These are phyloP conservation scores for Oreochromis niloticus DNA, from an alignment of 2,113 vertebrate genomes.

Conservation along the genomic window DNA sequence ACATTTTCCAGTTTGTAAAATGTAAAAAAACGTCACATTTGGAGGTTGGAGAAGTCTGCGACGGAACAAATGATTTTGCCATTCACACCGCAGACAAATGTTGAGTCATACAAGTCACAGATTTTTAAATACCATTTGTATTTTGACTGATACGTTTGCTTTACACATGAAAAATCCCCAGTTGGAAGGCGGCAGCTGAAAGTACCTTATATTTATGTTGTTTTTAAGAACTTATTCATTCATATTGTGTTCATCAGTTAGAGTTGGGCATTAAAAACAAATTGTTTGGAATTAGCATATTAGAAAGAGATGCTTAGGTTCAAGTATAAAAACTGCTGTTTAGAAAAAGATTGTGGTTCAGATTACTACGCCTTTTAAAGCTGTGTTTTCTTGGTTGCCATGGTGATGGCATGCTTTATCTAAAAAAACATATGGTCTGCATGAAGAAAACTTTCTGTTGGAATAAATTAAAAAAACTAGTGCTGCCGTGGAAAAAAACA, in stretches of 20 bases:
- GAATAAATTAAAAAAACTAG: not conserved
- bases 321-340: not conserved
- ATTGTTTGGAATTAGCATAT: not conserved
- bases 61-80: not conserved
- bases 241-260: not conserved
- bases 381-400: not conserved
- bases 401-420: not conserved
- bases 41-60: not conserved
- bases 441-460: not conserved
- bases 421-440: not conserved
- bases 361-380: not conserved
- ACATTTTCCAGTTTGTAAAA: not conserved
- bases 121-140: not conserved
- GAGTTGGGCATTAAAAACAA: not conserved
- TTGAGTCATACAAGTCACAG: not conserved
- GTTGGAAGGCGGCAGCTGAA: not conserved
- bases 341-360: not conserved
- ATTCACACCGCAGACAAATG: not conserved
- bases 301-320: not conserved
- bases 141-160: not conserved
- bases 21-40: accelerated
- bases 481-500: not conserved
- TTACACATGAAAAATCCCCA: not conserved
- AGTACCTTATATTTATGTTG: not conserved
- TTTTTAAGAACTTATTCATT: not conserved